Evolutionary conservation across 2,888 invertebrate species (phyloP), one percentile per base, ranked within the genome.

Genomic region (Stenichneumon culpator): DNA sequence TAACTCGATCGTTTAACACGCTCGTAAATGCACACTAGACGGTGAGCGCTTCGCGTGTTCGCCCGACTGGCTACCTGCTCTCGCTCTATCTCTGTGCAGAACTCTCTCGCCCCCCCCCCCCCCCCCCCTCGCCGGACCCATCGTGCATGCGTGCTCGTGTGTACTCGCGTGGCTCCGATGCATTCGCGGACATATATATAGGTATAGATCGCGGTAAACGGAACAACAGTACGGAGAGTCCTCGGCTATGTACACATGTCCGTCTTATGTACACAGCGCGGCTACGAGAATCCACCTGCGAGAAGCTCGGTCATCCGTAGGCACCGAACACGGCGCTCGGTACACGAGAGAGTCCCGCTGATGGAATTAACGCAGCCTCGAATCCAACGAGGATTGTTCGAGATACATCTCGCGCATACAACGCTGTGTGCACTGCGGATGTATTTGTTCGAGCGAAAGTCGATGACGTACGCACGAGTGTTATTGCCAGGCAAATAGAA

Each of bases 1-100:
- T 79, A 72, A 83, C 83, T 80, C 79, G 79, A 83, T 83, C 79
- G 83, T 83, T 83, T 67, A 75, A 83, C 79, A 83, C 75, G 70
- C 83, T 83, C 75, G 79, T 83, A 83, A 83, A 83, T 77, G 75
- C 77, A 67, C 63, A 72, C 75, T 72, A 65, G 54, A 65, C 50
- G 65, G 50, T 57, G 75, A 19, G 65, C 25, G 60, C 60, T 32
- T 65, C 75, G 19, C 65, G 75, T 75, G 65, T 52, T 75, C 65
- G 75, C 50, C 65, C 32, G 65, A 63, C 75, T 75, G 50, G 60
- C 60, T 60, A 60, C 60, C 60, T 60, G 60, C 16, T 57, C 57
- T 57, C 60, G 16, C 60, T 28, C 60, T 16, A 4, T 60, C 28
- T 16, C 60, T 14, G 4, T 28, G 60, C 28, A 28, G 60, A 11